Percentiles rank a stretch among this genome's conserved stretches.
Conservation (phyloP, 2,888 invertebrate species). For the Ophonus ardosiacus region DNA sequence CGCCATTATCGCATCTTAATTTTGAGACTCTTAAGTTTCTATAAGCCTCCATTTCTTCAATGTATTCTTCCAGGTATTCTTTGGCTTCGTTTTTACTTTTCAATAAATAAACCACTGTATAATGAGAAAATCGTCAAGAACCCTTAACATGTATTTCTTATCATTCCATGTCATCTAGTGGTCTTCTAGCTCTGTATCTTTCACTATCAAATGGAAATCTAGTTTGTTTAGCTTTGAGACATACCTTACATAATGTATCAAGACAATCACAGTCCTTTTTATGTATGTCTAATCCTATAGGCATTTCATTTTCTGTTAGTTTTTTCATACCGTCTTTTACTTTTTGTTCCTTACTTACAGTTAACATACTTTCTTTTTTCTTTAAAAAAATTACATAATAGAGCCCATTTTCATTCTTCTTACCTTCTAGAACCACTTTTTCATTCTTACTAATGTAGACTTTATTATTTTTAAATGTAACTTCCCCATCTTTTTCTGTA, state of each 20-base stretch:
- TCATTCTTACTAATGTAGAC: neutral
- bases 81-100: constrained; percentile 1
- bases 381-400: neutral
- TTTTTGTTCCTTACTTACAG: constrained; percentile 47
- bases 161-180: neutral
- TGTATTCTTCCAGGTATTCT: constrained; percentile 65
- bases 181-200: too few species aligned
- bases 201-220: too few species aligned
- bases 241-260: too few species aligned
- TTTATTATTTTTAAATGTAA: neutral
- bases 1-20: constrained; percentile 67
- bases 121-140: neutral
- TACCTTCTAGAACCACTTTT: neutral
- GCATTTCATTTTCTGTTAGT: neutral
- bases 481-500: neutral
- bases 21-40: constrained; percentile 65
- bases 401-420: constrained; percentile 1
- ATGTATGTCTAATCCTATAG: neutral
- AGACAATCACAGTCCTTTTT: neutral
- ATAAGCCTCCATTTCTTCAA: constrained; percentile 65
- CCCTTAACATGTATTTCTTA: neutral
- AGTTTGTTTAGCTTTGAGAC: too few species aligned
- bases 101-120: neutral
- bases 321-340: neutral
- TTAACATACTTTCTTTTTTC: constrained; percentile 24